Percentiles rank a stretch among this genome's conserved stretches.
Conservation (phyloP, 2,113 vertebrate genomes). For the Heptranchias perlo region DNA sequence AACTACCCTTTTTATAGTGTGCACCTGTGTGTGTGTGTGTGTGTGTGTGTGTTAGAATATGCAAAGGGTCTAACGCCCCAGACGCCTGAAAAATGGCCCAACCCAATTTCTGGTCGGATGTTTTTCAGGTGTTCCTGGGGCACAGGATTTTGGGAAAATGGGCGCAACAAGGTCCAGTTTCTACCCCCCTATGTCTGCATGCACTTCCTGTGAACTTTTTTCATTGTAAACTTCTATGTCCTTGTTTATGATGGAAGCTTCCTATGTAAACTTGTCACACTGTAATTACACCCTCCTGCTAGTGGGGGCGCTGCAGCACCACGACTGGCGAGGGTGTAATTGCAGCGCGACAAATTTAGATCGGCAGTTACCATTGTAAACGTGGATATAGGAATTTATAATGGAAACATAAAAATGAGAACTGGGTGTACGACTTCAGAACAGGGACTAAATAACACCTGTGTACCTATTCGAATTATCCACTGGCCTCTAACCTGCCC, state of each 20-base stretch:
- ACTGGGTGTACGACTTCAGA: not conserved
- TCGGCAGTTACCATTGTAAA: too few species aligned
- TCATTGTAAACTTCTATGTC: too few species aligned
- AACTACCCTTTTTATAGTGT: not conserved
- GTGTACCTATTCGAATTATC: not conserved
- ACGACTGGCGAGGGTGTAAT: too few species aligned
- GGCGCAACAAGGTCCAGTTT: not conserved
- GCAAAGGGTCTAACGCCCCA: not conserved
- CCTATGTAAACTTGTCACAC: too few species aligned
- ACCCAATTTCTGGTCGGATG: not conserved
- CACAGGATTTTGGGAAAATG: not conserved
- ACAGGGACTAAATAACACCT: not conserved
- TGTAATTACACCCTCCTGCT: too few species aligned
- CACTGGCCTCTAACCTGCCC: not conserved
- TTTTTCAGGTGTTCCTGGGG: not conserved
- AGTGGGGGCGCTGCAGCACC: too few species aligned
- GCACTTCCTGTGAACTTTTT: too few species aligned
- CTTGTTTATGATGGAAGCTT: too few species aligned
- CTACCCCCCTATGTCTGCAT: too few species aligned
- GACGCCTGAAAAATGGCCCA: not conserved
- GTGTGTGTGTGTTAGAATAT: not conserved
- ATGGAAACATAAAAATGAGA: not conserved
- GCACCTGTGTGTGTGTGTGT: not conserved
- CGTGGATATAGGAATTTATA: not conserved
- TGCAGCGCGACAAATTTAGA: too few species aligned